phyloP scores from a whole-genome alignment of 2,888 invertebrate species.

The Melolontha melolontha region DNA sequence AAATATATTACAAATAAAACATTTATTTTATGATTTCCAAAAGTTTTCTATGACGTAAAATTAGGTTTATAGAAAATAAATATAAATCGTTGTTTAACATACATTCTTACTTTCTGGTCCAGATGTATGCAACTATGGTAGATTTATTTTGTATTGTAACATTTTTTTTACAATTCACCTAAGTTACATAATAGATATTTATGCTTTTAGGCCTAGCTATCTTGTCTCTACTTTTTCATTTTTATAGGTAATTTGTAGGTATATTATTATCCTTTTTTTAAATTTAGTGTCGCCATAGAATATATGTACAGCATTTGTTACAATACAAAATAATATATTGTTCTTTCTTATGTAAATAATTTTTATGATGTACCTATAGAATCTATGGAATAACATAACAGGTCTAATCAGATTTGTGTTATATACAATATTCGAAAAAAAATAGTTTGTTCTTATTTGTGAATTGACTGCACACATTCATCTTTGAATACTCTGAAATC shows the following conservation, averaged over 20 bases:
- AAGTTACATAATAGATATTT: background rate
- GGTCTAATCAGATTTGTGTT: no score
- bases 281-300: constrained; percentile 9
- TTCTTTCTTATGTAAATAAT: constrained; percentile 15
- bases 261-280: background rate
- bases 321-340: constrained; percentile 29
- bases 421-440: no score
- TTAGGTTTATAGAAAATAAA: constrained; percentile 19
- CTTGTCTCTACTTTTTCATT: background rate
- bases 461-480: no score
- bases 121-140: constrained; percentile 17
- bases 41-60: constrained; percentile 30
- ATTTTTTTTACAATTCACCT: constrained; percentile 4
- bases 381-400: no score
- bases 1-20: constrained; percentile 38
- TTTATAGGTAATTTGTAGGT: constrained; percentile 5
- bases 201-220: background rate
- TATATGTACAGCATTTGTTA: constrained; percentile 14
- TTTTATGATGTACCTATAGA: constrained; percentile 8
- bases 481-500: no score
- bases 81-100: constrained; percentile 35
- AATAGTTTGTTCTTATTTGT: no score
- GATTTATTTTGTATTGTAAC: constrained; percentile 28
- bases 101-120: constrained; percentile 35
- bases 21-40: constrained; percentile 30